phyloP scores from a whole-genome alignment of 2,888 invertebrate species.

The Eustalomyia histrio region DNA sequence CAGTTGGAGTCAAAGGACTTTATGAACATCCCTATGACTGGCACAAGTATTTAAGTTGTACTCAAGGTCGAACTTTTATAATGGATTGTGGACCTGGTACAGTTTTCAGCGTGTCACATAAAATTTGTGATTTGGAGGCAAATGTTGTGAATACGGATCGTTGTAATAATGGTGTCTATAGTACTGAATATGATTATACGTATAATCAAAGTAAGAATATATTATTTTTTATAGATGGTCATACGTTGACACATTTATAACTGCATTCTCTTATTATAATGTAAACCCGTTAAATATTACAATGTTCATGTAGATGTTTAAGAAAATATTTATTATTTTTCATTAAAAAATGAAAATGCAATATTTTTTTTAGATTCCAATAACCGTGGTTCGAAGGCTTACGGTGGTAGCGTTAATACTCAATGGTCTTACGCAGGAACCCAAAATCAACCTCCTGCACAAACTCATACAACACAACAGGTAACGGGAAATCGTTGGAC shows the following conservation, averaged over 20 bases:
- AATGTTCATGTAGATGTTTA: no score
- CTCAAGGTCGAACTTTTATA: slow-evolving; percentile 81
- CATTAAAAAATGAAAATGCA: no score
- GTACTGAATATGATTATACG: slow-evolving; percentile 45
- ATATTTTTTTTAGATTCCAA: neutral
- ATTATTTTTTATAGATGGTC: neutral
- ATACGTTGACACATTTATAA: no score
- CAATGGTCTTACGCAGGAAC: slow-evolving; percentile 56
- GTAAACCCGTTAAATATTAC: no score
- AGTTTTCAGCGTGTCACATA: slow-evolving; percentile 81
- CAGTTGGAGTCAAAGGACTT: slow-evolving; percentile 80
- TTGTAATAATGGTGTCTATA: slow-evolving; percentile 54
- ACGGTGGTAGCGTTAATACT: slow-evolving; percentile 25
- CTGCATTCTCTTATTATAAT: no score
- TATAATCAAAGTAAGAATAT: slow-evolving; percentile 33
- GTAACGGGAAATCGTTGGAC: slow-evolving; percentile 72
- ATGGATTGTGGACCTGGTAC: slow-evolving; percentile 83
- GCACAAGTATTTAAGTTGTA: slow-evolving; percentile 83
- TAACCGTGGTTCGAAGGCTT: slow-evolving; percentile 66
- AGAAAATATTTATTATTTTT: no score
- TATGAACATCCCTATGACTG: slow-evolving; percentile 82
- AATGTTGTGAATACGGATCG: slow-evolving; percentile 80
- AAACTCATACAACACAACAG: slow-evolving; percentile 26
- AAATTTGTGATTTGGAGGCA: slow-evolving; percentile 82
- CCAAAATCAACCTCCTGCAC: slow-evolving; percentile 58